These are phyloP conservation scores for Parauchenoglanis punctatus DNA, from an alignment of 2,797 vertebrate species.

Conservation along the genomic window DNA sequence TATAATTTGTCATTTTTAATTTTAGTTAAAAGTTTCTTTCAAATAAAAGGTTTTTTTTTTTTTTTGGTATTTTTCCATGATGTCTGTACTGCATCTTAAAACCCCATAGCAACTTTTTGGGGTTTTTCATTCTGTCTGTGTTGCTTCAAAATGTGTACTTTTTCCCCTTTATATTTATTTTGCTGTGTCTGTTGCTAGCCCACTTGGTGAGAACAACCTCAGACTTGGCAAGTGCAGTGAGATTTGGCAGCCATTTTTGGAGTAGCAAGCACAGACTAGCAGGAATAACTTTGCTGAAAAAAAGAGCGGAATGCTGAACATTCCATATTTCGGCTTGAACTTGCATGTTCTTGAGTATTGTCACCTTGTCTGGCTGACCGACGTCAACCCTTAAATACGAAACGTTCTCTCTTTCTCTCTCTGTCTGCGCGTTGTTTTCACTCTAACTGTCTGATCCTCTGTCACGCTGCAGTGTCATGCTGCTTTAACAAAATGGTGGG, in stretches of 20 bases:
- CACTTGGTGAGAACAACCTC: constrained; percentile 48
- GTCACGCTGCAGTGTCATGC: constrained; percentile 66
- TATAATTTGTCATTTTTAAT: background rate
- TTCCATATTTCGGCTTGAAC: background rate
- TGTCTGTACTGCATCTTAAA: background rate
- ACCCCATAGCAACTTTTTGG: background rate
- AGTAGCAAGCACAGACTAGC: constrained; percentile 37
- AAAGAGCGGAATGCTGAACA: background rate
- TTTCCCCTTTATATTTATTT: constrained; percentile 37
- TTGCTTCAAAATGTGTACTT: background rate
- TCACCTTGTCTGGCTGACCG: background rate
- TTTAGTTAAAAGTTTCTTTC: background rate
- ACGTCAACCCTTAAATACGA: background rate
- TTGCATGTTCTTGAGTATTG: background rate
- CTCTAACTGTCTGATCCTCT: constrained; percentile 47
- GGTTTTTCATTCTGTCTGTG: background rate
- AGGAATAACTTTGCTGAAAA: constrained; percentile 8
- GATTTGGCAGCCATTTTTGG: constrained; percentile 65
- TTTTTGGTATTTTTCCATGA: background rate
- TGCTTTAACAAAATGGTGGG: constrained; percentile 74
- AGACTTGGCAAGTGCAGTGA: constrained; percentile 63
- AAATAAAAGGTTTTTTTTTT: too few relatives aligned
- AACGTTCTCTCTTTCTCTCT: background rate
- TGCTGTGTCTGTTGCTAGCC: constrained; percentile 39
- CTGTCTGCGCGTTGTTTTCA: background rate